Evolutionary conservation across 2,113 vertebrate species (phyloP).

Genomic region (Rallus limicola): DNA sequence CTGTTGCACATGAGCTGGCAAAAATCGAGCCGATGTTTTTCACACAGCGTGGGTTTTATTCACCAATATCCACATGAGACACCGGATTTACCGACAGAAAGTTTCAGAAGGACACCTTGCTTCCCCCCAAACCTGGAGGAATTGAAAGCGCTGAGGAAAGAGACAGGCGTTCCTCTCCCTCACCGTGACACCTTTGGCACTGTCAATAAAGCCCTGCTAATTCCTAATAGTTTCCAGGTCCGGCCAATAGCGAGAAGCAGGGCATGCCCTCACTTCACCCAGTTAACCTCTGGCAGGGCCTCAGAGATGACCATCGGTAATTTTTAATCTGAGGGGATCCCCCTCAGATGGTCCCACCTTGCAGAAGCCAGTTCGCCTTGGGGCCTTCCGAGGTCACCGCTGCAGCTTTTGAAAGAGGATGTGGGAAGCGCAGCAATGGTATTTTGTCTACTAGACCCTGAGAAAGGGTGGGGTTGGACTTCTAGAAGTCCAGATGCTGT

Average conservation of each 20-base stretch:
- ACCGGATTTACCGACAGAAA: background rate
- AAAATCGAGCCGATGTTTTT: conserved; percentile 44
- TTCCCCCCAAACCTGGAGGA: background rate
- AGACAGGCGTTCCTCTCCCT: background rate
- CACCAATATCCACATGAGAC: conserved; percentile 10
- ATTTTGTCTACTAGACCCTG: background rate
- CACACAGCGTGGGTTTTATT: conserved; percentile 33
- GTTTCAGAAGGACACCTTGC: background rate
- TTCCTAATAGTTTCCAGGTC: background rate
- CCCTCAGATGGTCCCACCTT: background rate
- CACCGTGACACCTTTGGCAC: background rate
- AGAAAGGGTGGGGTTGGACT: background rate
- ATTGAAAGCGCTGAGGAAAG: background rate
- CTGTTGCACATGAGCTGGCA: conserved; percentile 32
- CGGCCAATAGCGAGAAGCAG: background rate
- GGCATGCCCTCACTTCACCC: background rate
- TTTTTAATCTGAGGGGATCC: background rate
- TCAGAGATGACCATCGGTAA: background rate
- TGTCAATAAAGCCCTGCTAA: background rate
- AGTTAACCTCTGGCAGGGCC: background rate
- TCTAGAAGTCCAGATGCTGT: conserved; percentile 10
- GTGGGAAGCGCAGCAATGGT: background rate
- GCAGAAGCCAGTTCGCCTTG: background rate
- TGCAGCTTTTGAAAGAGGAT: background rate
- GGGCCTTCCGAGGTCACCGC: background rate